A percentile compares a stretch with the other conserved stretches of the same genome.
These are phyloP conservation scores for Syngnathus typhle DNA, from an alignment of 2,113 vertebrate genomes.

Conservation along the genomic window DNA sequence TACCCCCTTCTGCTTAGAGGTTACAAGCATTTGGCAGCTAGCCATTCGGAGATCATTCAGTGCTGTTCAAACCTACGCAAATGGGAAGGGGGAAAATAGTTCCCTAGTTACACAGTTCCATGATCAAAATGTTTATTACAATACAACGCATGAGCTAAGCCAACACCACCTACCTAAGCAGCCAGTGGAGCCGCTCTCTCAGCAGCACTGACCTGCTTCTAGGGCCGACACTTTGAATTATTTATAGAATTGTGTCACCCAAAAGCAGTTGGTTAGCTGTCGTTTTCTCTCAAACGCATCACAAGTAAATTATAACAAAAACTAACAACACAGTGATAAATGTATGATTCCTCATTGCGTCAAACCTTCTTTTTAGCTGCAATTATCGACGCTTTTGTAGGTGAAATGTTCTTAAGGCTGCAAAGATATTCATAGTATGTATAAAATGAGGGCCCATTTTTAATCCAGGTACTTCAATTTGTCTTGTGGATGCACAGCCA, in stretches of 20 bases:
- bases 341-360: not conserved
- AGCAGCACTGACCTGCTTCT: constrained; percentile 39
- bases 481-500: not conserved
- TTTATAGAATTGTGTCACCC: constrained; percentile 48
- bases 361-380: not conserved
- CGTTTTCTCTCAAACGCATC: constrained; percentile 19
- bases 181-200: constrained; percentile 12
- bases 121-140: not conserved
- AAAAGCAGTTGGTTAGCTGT: constrained; percentile 29
- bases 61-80: too few relatives aligned
- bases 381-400: not conserved
- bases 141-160: constrained; percentile 6
- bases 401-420: not conserved
- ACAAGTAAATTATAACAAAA: constrained; percentile 17
- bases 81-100: too few relatives aligned
- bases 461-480: not conserved
- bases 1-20: too few relatives aligned
- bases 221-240: constrained; percentile 55
- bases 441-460: not conserved
- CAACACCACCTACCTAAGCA: constrained; percentile 1
- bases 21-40: too few relatives aligned
- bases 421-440: not conserved
- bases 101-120: not conserved
- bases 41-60: too few relatives aligned
- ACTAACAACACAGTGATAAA: constrained; percentile 1